Evolutionary conservation across 35 echinoderm and acorn worm genomes (phyloP).

Genomic region (Apostichopus californicus): DNA sequence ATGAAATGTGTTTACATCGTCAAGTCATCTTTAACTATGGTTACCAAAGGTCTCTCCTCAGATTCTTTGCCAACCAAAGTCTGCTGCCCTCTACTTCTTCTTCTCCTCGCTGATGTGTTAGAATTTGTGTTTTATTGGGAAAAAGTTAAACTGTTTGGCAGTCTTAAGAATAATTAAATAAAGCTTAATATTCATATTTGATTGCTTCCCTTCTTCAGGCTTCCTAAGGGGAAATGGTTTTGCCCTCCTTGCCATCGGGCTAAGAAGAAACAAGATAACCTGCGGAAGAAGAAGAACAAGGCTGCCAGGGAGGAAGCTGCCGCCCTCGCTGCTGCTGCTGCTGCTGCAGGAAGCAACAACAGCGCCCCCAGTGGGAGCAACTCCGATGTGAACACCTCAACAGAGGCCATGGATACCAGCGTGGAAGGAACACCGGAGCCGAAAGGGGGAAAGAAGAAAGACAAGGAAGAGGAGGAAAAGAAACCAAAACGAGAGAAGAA

Average conservation of each 20-base stretch:
- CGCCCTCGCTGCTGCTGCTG: neutral
- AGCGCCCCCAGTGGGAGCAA: neutral
- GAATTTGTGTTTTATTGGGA: no score
- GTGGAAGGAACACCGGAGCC: constrained; percentile 52
- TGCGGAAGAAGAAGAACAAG: constrained; percentile 84
- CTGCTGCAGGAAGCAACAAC: neutral
- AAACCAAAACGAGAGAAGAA: constrained; percentile 62
- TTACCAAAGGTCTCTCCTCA: no score
- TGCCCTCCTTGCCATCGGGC: constrained; percentile 79
- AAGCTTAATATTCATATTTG: no score
- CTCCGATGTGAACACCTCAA: constrained; percentile 20
- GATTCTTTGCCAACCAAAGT: no score
- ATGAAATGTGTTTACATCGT: no score
- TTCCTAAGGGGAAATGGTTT: constrained; percentile 87
- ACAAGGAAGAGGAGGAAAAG: constrained; percentile 53
- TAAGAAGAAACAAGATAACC: constrained; percentile 82
- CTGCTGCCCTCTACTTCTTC: no score
- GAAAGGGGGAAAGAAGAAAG: constrained; percentile 55
- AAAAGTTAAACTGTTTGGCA: no score
- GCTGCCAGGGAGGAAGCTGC: constrained; percentile 39
- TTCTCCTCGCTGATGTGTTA: no score
- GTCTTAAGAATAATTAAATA: no score
- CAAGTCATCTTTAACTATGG: no score
- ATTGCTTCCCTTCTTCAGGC: constrained; percentile 29
- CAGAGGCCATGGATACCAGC: constrained; percentile 51